Evolutionary conservation across 2,113 vertebrate species (phyloP).

Genomic region (Pomatostomus ruficeps): DNA sequence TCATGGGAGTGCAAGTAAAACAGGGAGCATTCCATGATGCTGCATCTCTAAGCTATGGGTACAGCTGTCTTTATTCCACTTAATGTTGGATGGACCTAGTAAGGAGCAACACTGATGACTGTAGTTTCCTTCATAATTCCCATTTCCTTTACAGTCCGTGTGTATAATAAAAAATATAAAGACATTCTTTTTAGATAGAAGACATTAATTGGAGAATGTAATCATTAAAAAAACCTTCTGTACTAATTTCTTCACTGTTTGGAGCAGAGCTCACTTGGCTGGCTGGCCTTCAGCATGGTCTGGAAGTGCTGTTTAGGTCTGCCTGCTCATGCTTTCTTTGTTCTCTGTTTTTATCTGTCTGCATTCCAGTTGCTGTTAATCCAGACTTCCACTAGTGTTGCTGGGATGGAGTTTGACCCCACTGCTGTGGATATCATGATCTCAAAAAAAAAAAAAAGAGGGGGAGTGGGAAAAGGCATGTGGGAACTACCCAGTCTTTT

Average conservation of each 20-base stretch:
- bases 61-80: background rate
- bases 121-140: background rate
- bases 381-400: background rate
- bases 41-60: background rate
- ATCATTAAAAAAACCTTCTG: background rate
- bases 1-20: background rate
- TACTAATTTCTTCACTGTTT: background rate
- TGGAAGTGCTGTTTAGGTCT: background rate
- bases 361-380: slow-evolving; percentile 7
- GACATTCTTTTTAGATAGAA: background rate
- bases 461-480: too few relatives aligned
- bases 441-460: background rate
- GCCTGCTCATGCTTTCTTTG: background rate
- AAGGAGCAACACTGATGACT: background rate
- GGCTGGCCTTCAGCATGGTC: background rate
- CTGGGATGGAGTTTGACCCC: background rate
- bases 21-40: background rate
- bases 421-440: background rate
- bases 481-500: background rate
- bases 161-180: background rate
- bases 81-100: background rate
- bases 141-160: background rate
- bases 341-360: background rate
- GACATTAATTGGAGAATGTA: background rate
- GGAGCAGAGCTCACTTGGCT: background rate